A percentile compares a stretch with the other conserved stretches of the same genome.
phyloP scores from a whole-genome alignment of 2,888 invertebrate genomes.

The Osmoderma eremita region DNA sequence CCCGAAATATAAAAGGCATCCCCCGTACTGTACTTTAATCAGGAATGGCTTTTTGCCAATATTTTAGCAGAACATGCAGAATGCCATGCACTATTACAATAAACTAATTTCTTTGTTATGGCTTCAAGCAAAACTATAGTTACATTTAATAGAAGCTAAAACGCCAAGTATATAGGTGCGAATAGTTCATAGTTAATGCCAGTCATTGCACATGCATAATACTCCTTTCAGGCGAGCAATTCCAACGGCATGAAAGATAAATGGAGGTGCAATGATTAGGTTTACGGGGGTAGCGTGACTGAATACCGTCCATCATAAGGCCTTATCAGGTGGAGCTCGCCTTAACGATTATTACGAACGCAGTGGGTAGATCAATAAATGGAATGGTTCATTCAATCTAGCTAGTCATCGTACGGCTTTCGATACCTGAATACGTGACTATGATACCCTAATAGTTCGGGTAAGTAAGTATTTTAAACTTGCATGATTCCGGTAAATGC shows the following conservation, averaged over 20 bases:
- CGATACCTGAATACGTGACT: not conserved
- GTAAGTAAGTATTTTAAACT: conserved; percentile 16
- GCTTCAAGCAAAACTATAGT: too few relatives aligned
- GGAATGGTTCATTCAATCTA: conserved; percentile 38
- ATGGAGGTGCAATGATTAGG: conserved; percentile 39
- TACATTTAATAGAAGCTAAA: too few relatives aligned
- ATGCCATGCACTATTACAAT: too few relatives aligned
- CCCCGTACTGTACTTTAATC: too few relatives aligned
- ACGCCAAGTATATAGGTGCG: too few relatives aligned
- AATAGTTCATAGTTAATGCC: conserved; percentile 3
- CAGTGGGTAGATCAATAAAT: conserved; percentile 26
- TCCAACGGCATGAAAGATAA: conserved; percentile 24
- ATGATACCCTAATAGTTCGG: not conserved
- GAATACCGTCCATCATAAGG: conserved; percentile 44
- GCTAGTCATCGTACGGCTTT: not conserved
- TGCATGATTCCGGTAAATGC: conserved; percentile 29
- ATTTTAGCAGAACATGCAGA: too few relatives aligned
- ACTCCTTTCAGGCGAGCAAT: not conserved
- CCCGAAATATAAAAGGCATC: too few relatives aligned
- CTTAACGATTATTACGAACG: conserved; percentile 40
- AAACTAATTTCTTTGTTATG: too few relatives aligned
- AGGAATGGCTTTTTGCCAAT: too few relatives aligned
- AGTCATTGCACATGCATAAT: conserved; percentile 1
- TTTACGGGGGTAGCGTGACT: conserved; percentile 46
- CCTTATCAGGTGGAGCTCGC: conserved; percentile 46